Base-by-base conservation (phyloP, 2,113 vertebrate species). In the Nesoenas mayeri region DNA sequence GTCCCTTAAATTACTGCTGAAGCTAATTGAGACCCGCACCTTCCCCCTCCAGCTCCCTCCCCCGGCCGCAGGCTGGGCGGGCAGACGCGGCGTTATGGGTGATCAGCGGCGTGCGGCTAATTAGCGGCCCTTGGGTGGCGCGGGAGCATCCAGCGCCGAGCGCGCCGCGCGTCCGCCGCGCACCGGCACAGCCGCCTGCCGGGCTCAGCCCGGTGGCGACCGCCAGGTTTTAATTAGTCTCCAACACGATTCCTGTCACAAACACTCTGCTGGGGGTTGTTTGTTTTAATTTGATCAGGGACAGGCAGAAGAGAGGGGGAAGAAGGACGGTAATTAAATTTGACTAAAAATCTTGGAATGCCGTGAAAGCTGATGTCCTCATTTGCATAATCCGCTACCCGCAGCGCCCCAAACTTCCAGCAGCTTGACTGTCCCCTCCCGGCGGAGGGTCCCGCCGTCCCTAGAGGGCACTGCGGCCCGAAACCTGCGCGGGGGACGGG, bases 231-330 rank as follows among this genome's bases (percentile, higher is more conserved):
- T 96, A 97, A 97, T 97, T 96, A 96, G 96, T 42, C 79, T 86
- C 79, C 25, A 58, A 78, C 90, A 84, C 34, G 53, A 90, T 70
- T 90, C 88, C 92, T 62, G 82, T 97, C 96, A 83, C 88, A 95
- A 96, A 90, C 95, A 50, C 95, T 93, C 95, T 96, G 95, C 90
- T 90, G 93, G 95, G 96, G 79, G 91, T 91, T 92, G 93, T 96
- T 96, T 96, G 95, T 91, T 96, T 96, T 94, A 96, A 95, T 97
- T 96, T 95, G 95, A 94, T 95, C 90, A 38, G 95, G 90, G 93
- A 81, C 48, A 3, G 88, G 82, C 72, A 5, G 54, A 53, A 75
- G 24, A 48, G 48, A 61, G 60, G 48, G 84, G 75, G 79, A 62
- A 88, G 82, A 34, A 71, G 75, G 93, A 86, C 95, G 85, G 92